phyloP scores from a whole-genome alignment of 1,140 invertebrate species.

The Drosophila ogumai region DNA sequence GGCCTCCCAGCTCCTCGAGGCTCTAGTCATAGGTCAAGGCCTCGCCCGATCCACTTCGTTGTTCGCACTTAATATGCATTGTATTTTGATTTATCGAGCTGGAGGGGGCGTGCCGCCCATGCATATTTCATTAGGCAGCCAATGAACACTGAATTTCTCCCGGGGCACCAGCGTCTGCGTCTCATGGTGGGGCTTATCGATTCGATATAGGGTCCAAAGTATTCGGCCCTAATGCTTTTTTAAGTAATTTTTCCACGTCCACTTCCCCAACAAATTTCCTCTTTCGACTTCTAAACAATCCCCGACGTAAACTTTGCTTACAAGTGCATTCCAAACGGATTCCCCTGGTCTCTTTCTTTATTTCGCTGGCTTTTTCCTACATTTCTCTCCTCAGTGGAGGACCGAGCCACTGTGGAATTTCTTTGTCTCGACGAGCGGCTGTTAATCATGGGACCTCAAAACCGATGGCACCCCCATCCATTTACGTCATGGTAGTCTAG shows the following conservation, averaged over 20 bases:
- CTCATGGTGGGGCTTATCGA: constrained; percentile 29
- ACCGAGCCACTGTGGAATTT: constrained; percentile 14
- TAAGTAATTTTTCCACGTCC: constrained; percentile 44
- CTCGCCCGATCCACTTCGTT: constrained; percentile 19
- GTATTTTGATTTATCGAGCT: constrained; percentile 76
- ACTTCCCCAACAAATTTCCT: constrained; percentile 40
- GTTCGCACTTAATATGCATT: constrained; percentile 68
- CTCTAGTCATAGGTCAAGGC: constrained; percentile 68
- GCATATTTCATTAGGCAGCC: constrained; percentile 69
- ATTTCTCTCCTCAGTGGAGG: constrained; percentile 4
- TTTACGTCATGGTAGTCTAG: constrained; percentile 44
- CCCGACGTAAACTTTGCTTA: constrained; percentile 31
- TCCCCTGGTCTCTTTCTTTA: not conserved
- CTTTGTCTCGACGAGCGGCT: constrained; percentile 19
- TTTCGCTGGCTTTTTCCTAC: constrained; percentile 1
- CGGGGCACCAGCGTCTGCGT: constrained; percentile 19
- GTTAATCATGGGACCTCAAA: constrained; percentile 32
- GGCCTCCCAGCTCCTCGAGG: not conserved
- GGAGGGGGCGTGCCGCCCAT: constrained; percentile 59
- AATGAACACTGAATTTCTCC: constrained; percentile 51
- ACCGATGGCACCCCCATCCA: constrained; percentile 45
- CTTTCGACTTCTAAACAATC: constrained; percentile 26
- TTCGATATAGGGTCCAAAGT: constrained; percentile 32
- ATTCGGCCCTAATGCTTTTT: constrained; percentile 45
- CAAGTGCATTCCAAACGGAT: constrained; percentile 32